A percentile compares a stretch with the other conserved stretches of the same genome.
phyloP scores from a whole-genome alignment of 2,113 vertebrate genomes.

The Misgurnus mizolepis region DNA sequence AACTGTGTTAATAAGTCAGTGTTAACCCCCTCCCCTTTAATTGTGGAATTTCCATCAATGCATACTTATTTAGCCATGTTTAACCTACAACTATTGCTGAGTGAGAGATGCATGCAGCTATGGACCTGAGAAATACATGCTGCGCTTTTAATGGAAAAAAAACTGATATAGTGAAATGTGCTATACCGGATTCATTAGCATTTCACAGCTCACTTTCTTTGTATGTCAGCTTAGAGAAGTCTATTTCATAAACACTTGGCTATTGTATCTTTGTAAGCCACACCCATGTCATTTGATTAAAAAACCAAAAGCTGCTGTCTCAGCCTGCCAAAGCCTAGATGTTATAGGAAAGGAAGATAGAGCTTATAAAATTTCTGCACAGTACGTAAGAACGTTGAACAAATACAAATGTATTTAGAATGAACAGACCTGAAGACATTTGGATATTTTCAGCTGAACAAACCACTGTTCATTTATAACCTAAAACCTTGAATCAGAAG shows the following conservation, averaged over 20 bases:
- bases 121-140: background rate
- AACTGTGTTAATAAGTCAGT: no score
- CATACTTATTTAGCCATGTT: background rate
- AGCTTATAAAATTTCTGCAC: background rate
- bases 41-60: background rate
- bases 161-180: background rate
- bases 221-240: background rate
- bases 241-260: background rate
- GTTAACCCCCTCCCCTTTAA: no score
- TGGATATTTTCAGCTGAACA: background rate
- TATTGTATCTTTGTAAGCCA: background rate
- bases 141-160: background rate
- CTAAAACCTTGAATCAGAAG: background rate
- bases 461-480: background rate
- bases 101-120: background rate
- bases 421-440: background rate
- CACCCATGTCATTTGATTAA: background rate
- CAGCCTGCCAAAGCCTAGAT: background rate
- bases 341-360: background rate
- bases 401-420: background rate
- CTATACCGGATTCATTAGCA: background rate
- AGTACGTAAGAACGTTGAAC: background rate
- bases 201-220: constrained; percentile 5
- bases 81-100: background rate
- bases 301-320: background rate